Percentiles rank a stretch among this genome's conserved stretches.
Conservation (phyloP, 2,113 vertebrate species). For the Erinaceus europaeus region DNA sequence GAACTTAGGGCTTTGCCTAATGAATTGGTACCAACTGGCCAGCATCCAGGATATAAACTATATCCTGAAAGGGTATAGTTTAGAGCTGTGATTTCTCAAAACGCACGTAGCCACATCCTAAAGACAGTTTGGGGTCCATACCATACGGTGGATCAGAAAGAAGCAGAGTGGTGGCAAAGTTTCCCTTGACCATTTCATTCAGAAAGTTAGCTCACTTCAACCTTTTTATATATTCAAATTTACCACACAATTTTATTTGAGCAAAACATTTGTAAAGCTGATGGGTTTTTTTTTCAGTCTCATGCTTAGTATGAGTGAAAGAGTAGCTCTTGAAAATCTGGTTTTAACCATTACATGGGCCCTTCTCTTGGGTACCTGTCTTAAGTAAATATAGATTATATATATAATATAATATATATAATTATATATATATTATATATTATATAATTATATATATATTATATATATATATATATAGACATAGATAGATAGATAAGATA, state of each 20-base stretch:
- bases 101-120: neutral
- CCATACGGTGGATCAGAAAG: neutral
- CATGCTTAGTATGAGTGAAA: too few relatives aligned
- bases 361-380: neutral
- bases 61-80: neutral
- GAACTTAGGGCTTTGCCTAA: neutral
- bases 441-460: too few relatives aligned
- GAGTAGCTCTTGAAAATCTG: too few relatives aligned
- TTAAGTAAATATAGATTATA: neutral
- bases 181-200: neutral
- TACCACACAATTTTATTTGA: neutral
- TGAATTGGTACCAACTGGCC: constrained; percentile 2
- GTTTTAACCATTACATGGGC: neutral
- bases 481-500: too few relatives aligned
- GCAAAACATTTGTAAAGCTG: neutral
- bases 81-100: neutral
- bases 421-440: too few relatives aligned
- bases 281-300: neutral
- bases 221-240: neutral
- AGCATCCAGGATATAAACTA: neutral
- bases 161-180: neutral
- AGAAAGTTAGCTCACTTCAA: neutral
- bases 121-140: neutral
- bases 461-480: too few relatives aligned
- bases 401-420: too few relatives aligned